Evolutionary conservation across 1,140 invertebrate species (phyloP), one percentile per base, ranked within the genome.

Genomic region (Bombus picipes): DNA sequence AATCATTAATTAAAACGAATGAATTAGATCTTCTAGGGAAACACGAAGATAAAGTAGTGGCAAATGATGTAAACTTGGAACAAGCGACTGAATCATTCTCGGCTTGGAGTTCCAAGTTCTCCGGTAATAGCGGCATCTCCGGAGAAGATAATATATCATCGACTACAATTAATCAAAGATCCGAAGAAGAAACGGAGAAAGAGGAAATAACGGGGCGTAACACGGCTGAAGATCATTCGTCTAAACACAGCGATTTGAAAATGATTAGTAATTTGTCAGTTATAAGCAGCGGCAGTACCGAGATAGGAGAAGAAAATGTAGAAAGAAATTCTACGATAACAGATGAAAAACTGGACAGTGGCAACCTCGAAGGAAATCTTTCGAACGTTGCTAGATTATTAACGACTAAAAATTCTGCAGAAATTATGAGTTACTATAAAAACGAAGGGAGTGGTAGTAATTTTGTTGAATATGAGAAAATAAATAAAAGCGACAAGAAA

Each of bases 251-350:
- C 5, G 37, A 71, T 41, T 81, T 10, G 10, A 9, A 68, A 32
- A 71, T 57, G 79, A 81, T 81, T 59, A 25, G 78, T 25, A 71
- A 81, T 71, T 71, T 41, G 79, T 41, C 66, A 59, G 10, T 37
- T 22, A 6, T 28, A 2, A 68, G 12, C 8, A 3, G 3, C 15
- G 13, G 3, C 28, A 12, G 18, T 34, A 43, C 32, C 25, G 41
- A 22, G 13, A 39, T 1, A 2, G 68, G 12, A 39, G 10, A 5
- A 25, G 4, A 2, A 5, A 28, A 2, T 2, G 13, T n/a, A n/a
- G 43, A 25, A 25, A n/a, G 2, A 12, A 25, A 9, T 28, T 70
- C 22, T 37, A 12, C 4, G 10, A 12, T 10, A 37, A 13, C 13
- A 2, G 68, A 71, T 13, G 2, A 18, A 18, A 4, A n/a, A n/a